Evolutionary conservation across 2,888 invertebrate genomes (phyloP), one percentile per base, ranked within the genome.

Genomic region (Limnephilus auricula): DNA sequence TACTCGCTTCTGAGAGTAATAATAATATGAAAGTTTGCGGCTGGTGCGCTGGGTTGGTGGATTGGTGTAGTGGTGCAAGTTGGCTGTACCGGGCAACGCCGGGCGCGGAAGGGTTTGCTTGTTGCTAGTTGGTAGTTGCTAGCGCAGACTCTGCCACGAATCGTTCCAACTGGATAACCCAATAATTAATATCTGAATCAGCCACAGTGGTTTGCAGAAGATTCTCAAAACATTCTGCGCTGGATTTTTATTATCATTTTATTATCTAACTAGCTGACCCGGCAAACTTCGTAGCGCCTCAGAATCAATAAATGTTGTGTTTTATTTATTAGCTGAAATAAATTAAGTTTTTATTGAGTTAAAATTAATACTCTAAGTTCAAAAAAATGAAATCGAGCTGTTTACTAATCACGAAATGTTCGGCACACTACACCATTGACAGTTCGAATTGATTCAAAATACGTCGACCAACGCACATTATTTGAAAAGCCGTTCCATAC

Each of bases 141-240:
- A 6, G 82, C 82, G 15, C 30, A 32, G 82, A 12, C 32, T 82
- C 82, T 82, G 31, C 31, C 31, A 37, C 84, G 90, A 91, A 92
- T 86, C 91, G 88, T 89, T 91, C 88, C 92, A 89, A 32, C 50
- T 89, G 92, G 91, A 92, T 92, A 92, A 92, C 89, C 92, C 89
- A 90, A 91, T 92, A 92, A 92, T 92, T 92, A 92, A 92, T 92
- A 92, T 90, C 92, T 85, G 90, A 89, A 90, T 90, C 92, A 79
- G 90, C 90, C 90, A 50, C 90, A 92, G 50, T n/a, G 90, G 79
- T 34, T 87, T 31, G 85, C 82, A 18, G 82, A 25, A 65, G 50
- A 65, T 65, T 65, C 50, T 65, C 50, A 65, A 65, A 65, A 65
- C 50, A 25, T 65, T 65, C 6, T 6, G 5, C 25, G 50, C 25